Conservation (phyloP, 2,797 vertebrate genomes). For the Dryobates pubescens region DNA sequence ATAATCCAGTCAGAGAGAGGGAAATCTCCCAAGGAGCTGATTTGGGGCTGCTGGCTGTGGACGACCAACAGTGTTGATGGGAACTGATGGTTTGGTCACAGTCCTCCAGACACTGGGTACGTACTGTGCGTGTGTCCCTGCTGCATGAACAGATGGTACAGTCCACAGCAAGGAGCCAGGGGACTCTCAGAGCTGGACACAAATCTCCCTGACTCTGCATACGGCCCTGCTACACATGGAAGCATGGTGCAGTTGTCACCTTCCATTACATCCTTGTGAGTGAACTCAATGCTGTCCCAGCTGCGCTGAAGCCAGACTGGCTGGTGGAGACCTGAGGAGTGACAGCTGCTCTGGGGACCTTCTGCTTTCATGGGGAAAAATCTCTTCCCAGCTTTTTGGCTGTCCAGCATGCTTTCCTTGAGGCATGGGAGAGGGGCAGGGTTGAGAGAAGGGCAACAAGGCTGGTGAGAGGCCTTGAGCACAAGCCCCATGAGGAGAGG, state of each 20-base stretch:
- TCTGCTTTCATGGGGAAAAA: neutral
- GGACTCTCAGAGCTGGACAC: rapidly evolving
- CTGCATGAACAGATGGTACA: neutral
- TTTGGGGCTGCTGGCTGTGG: neutral
- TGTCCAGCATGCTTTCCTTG: rapidly evolving
- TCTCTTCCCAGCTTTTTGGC: rapidly evolving
- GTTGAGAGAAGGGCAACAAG: too few species aligned
- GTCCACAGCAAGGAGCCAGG: neutral
- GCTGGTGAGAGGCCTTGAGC: too few species aligned
- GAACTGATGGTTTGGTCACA: neutral
- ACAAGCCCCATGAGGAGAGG: too few species aligned
- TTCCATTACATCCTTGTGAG: neutral
- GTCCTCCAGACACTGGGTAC: neutral
- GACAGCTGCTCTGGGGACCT: neutral
- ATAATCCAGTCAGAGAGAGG: neutral
- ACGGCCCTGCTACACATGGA: neutral
- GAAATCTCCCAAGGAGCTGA: neutral
- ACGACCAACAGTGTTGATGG: neutral
- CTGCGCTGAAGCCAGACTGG: neutral
- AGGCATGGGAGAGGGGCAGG: neutral
- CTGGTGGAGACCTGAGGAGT: neutral
- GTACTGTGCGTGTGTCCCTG: neutral
- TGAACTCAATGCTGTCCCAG: neutral
- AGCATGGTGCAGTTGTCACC: neutral
- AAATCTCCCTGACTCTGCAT: neutral